Evolutionary conservation across 2,797 vertebrate genomes (phyloP), one percentile per base, ranked within the genome.

Genomic region (Hemibagrus guttatus): DNA sequence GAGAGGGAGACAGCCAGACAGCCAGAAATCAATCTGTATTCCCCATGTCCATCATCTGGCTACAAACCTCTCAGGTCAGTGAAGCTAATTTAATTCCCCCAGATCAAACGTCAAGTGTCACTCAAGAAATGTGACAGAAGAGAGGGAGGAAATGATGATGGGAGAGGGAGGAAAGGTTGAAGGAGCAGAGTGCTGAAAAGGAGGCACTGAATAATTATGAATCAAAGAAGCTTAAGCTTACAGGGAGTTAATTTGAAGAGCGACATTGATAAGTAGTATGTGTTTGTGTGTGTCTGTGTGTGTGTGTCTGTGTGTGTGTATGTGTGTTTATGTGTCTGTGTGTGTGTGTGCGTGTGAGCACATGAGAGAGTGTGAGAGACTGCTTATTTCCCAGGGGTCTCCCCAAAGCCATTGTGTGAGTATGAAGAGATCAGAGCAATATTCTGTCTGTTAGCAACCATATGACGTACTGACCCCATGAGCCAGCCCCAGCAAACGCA

Each of bases 391-490:
- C 96, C 95, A 93, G 91, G 96, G 94, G 95, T 94, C 92, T 93
- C 94, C 92, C 94, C 95, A 94, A 95, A 95, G 93, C 94, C 94
- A 95, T 95, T 95, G 95, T 95, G 94, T 92, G 94, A 94, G 95
- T 95, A 96, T 95, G 95, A 95, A 95, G 94, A 94, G 95, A 95
- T 96, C 94, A 96, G 91, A 90, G 95, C 95, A 96, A 96, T 96
- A 96, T 96, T 92, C 92, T 95, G 94, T 96, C 94, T 95, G 95
- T 96, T 95, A 95, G 94, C 94, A 93, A 93, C 95, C 94, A 94
- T 95, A 95, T 94, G 95, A 96, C 93, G 93, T 93, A 91, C 92
- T 95, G 95, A 96, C 94, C 95, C 92, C 92, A 31, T 90, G 92
- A 93, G 93, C 56, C 83, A 52, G 86, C 88, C 88, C 92, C 84